Evolutionary conservation across 2,888 invertebrate species (phyloP).

Genomic region (Creontiades dilutus): DNA sequence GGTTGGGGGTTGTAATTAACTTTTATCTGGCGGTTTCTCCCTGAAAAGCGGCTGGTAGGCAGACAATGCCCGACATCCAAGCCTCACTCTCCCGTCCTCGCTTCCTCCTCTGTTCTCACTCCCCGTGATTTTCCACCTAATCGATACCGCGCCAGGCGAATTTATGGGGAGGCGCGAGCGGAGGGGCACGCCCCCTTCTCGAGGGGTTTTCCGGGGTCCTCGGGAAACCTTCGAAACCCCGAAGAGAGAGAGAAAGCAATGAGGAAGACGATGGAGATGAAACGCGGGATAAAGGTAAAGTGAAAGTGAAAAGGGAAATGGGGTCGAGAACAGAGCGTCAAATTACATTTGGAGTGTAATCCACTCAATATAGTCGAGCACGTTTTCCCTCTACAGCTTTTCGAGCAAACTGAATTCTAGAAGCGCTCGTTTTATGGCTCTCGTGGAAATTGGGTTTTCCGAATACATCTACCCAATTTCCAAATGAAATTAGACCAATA

Average conservation of each 20-base stretch:
- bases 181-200: constrained; percentile 50
- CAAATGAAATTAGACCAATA: too few species aligned
- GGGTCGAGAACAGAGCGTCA: constrained; percentile 49
- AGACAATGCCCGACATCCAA: constrained; percentile 55
- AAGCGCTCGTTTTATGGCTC: too few species aligned
- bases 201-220: constrained; percentile 7
- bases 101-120: background rate
- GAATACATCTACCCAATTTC: too few species aligned
- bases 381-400: background rate
- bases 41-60: constrained; percentile 19
- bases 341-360: constrained; percentile 57
- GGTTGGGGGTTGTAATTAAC: constrained; percentile 60
- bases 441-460: too few species aligned
- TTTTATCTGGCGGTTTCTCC: constrained; percentile 64
- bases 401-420: too few species aligned
- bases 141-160: constrained; percentile 63
- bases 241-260: background rate
- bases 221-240: constrained; percentile 9
- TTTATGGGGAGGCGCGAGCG: constrained; percentile 24
- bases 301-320: constrained; percentile 59
- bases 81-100: constrained; percentile 6
- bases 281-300: constrained; percentile 47
- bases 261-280: background rate
- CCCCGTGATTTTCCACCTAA: constrained; percentile 50
- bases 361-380: constrained; percentile 16